Conservation (phyloP, 2,797 vertebrate genomes). For the Bradypodion ventrale region DNA sequence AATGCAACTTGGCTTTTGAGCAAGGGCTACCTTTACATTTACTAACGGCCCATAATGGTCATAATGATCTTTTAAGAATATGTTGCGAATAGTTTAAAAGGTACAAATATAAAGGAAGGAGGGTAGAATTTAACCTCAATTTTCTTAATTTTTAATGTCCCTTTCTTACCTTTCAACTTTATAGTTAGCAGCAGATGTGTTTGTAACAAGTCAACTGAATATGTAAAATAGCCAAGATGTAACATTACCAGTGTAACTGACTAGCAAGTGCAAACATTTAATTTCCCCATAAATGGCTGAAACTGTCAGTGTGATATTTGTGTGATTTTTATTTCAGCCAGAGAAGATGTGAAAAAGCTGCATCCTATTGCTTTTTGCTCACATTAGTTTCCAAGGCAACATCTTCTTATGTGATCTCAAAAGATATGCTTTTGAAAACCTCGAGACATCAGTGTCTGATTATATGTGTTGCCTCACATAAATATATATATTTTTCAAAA, state of each 20-base stretch:
- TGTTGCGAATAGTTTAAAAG: no score
- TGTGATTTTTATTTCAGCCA: conserved; percentile 27
- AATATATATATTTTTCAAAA: conserved; percentile 30
- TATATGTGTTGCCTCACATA: conserved; percentile 37
- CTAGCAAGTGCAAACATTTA: neutral
- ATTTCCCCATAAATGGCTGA: neutral
- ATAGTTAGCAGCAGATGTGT: neutral
- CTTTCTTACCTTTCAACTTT: neutral
- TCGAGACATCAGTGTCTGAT: conserved; percentile 45
- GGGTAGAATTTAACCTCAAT: neutral
- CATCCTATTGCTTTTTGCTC: conserved; percentile 64
- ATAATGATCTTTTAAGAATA: no score
- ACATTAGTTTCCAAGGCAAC: conserved; percentile 71
- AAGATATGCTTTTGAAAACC: conserved; percentile 56
- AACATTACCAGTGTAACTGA: neutral
- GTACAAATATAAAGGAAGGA: neutral
- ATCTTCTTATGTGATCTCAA: conserved; percentile 50
- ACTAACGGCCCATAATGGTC: no score
- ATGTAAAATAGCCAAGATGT: neutral
- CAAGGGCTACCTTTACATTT: no score
- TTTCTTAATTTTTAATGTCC: neutral
- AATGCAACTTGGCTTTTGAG: no score
- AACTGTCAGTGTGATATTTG: no score
- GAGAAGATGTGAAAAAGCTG: conserved; percentile 50
- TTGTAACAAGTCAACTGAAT: conserved; percentile 12